A percentile compares a stretch with the other conserved stretches of the same genome.
phyloP scores from a whole-genome alignment of 2,113 vertebrate genomes.

The Excalfactoria chinensis region DNA sequence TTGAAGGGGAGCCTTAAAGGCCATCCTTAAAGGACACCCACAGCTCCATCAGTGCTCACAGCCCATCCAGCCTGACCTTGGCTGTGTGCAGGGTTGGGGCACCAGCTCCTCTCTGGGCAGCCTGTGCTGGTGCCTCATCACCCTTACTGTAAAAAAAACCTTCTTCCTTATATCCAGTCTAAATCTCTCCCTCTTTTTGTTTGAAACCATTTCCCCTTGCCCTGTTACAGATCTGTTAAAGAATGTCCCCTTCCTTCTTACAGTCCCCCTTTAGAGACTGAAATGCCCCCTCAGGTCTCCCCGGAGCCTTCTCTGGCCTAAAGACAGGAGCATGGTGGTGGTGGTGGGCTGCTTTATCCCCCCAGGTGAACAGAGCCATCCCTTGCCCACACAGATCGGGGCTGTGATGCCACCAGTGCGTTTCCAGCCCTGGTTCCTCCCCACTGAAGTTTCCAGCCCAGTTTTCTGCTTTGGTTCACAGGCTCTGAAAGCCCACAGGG shows the following conservation, averaged over 20 bases:
- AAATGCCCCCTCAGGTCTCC: background rate
- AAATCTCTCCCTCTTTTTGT: background rate
- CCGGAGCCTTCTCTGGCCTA: background rate
- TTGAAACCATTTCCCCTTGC: background rate
- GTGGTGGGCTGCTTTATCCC: background rate
- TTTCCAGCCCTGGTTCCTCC: background rate
- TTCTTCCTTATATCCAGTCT: background rate
- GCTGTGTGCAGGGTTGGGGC: too few species aligned
- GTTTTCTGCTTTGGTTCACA: background rate
- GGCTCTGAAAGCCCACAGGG: background rate
- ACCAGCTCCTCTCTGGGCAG: background rate
- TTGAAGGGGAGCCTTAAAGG: too few species aligned
- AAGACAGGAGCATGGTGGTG: background rate
- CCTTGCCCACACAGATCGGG: background rate
- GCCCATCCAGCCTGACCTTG: background rate
- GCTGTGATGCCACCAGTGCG: background rate
- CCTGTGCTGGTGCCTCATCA: background rate
- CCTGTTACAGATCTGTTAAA: background rate
- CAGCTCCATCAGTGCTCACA: background rate
- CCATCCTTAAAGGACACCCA: too few species aligned
- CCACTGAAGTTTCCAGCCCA: background rate
- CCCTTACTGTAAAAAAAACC: background rate
- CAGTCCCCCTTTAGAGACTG: background rate
- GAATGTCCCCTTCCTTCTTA: background rate
- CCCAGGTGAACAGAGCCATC: rapidly evolving